Evolutionary conservation across 2,888 invertebrate genomes (phyloP).

Genomic region (Leptinotarsa haldemani): DNA sequence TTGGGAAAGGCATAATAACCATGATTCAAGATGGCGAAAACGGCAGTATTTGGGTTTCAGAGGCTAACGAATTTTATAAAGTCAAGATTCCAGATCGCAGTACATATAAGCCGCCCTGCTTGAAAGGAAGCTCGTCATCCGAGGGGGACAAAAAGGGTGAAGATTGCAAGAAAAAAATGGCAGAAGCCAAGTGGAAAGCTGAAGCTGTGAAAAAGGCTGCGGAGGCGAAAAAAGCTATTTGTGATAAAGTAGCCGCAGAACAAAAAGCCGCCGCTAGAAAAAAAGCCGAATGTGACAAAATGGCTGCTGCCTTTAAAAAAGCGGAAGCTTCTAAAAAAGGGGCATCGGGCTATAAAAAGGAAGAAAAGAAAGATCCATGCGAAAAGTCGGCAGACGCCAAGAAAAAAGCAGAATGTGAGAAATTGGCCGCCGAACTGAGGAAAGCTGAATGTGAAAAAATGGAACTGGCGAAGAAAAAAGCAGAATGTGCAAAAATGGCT

Average conservation of each 20-base stretch:
- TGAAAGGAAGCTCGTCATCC: constrained; percentile 14
- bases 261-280: constrained; percentile 36
- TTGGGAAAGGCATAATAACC: constrained; percentile 61
- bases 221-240: constrained; percentile 38
- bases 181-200: constrained; percentile 41
- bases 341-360: background rate
- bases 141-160: constrained; percentile 22
- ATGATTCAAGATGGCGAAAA: constrained; percentile 64
- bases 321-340: constrained; percentile 12
- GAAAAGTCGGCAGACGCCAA: constrained; percentile 28
- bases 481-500: constrained; percentile 8
- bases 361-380: constrained; percentile 1
- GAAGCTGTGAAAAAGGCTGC: constrained; percentile 41
- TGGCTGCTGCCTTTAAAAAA: constrained; percentile 2
- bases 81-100: constrained; percentile 54
- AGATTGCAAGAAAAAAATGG: constrained; percentile 43
- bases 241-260: constrained; percentile 34
- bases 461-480: constrained; percentile 5
- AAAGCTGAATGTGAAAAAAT: constrained; percentile 17
- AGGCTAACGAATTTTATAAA: constrained; percentile 60
- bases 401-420: constrained; percentile 28
- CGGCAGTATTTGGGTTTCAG: constrained; percentile 69
- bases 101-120: constrained; percentile 37
- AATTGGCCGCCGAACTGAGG: background rate
- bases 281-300: constrained; percentile 8